phyloP scores from a whole-genome alignment of 1,140 invertebrate genomes.

The Drosophila varians region DNA sequence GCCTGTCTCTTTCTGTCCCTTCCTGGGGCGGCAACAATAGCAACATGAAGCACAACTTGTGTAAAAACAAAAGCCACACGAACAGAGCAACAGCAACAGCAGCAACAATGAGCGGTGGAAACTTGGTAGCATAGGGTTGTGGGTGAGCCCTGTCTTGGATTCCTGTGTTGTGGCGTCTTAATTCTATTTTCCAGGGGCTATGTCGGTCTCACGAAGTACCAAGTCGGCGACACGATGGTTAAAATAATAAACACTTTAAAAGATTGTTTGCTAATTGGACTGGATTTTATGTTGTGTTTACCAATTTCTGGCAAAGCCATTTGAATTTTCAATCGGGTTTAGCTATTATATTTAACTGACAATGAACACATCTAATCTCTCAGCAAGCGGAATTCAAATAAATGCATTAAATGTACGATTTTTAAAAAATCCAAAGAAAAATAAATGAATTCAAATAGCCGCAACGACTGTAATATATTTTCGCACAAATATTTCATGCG shows the following conservation, averaged over 20 bases:
- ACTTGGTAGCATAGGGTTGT: constrained; percentile 21
- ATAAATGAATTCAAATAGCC: not conserved
- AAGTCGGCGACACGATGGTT: constrained; percentile 13
- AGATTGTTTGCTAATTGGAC: constrained; percentile 34
- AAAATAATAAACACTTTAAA: constrained; percentile 38
- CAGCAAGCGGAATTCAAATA: not conserved
- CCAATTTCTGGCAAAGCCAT: not conserved
- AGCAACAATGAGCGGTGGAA: constrained; percentile 14
- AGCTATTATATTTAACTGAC: not conserved
- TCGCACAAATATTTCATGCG: constrained; percentile 11
- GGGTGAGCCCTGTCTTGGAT: constrained; percentile 23
- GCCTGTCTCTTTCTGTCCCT: not conserved
- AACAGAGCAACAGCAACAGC: constrained; percentile 3
- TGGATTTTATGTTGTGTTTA: constrained; percentile 22
- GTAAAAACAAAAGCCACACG: constrained; percentile 16
- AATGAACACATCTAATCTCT: too few species aligned
- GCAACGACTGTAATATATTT: constrained; percentile 24
- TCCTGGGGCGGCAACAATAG: constrained; percentile 5
- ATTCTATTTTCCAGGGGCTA: constrained; percentile 39
- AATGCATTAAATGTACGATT: not conserved
- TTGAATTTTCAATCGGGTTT: not conserved
- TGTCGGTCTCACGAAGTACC: too few species aligned
- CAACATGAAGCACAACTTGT: constrained; percentile 11
- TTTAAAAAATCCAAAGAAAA: not conserved
- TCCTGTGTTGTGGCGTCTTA: constrained; percentile 21